Evolutionary conservation across 2,888 invertebrate species (phyloP), one percentile per base, ranked within the genome.

Genomic region (Yponomeuta evonymella): DNA sequence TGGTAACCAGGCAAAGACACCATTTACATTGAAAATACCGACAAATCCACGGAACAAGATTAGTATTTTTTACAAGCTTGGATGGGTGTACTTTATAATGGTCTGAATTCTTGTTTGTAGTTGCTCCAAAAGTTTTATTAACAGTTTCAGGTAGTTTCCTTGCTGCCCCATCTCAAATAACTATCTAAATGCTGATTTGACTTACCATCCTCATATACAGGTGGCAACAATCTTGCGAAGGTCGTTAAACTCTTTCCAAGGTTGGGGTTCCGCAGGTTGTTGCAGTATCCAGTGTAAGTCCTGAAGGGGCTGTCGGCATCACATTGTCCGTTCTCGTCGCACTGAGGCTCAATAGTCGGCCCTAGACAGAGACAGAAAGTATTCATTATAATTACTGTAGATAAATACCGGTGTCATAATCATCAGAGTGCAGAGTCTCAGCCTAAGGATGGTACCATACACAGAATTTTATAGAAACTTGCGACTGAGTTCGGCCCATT

Each of bases 171-270:
- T 43, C 43, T 8, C 9, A 8, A 43, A 43, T 43, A 8, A 43
- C 8, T 62, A 11, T 8, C 15, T 33, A 30, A 33, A 5, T 9
- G 30, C 2, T 48, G 23, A 58, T 67, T 30, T 48, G 73, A 79
- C 88, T 90, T 80, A 95, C 95, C 97, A 83, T 98, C 97, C 86
- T 97, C 97, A 84, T 98, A 98, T 71, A 95, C 95, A 2, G 97
- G 96, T 0, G 97, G 97, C 73, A 98, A 82, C 72, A 98, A 88
- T 75, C 98, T 94, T 0, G 96, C 95, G 80, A 98, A 97, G 0
- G 96, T 96, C 0, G 97, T 96, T 79, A 98, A 90, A 77, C 97
- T 95, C 81, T 97, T 96, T 29, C 97, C 98, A 79, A 96, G 94
- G 72, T 93, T 94, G 0, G 97, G 97, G 80, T 97, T 96, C 51